Evolutionary conservation across 2,113 vertebrate species (phyloP).

Genomic region (Ardeotis arabs): DNA sequence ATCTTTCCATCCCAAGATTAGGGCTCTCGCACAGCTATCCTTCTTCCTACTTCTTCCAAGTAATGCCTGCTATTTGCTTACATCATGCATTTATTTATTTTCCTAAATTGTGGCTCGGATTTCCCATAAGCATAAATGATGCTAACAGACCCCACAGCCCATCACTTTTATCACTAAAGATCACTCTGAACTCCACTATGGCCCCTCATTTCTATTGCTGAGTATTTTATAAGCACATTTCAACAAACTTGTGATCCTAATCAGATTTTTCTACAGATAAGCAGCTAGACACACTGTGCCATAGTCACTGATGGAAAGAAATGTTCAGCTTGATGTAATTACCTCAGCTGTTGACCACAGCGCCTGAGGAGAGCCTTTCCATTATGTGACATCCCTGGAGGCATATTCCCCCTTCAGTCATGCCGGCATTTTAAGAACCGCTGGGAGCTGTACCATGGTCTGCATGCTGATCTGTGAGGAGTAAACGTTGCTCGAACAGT

Average conservation of each 20-base stretch:
- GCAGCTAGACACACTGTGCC: not conserved
- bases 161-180: not conserved
- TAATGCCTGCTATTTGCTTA: not conserved
- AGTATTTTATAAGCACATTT: not conserved
- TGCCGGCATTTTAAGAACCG: not conserved
- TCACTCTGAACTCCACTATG: not conserved
- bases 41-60: not conserved
- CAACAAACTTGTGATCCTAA: not conserved
- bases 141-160: not conserved
- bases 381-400: not conserved
- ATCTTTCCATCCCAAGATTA: not conserved
- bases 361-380: not conserved
- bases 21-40: not conserved
- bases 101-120: not conserved
- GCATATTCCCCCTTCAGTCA: not conserved
- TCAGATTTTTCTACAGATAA: not conserved
- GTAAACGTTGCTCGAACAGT: not conserved
- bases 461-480: not conserved
- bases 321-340: not conserved
- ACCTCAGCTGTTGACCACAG: not conserved
- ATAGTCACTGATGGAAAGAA: not conserved
- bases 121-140: not conserved
- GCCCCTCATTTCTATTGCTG: not conserved
- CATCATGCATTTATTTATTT: not conserved
- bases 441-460: not conserved